These are phyloP conservation scores for Machimus atricapillus DNA, from an alignment of 2,888 invertebrate genomes.

Conservation along the genomic window DNA sequence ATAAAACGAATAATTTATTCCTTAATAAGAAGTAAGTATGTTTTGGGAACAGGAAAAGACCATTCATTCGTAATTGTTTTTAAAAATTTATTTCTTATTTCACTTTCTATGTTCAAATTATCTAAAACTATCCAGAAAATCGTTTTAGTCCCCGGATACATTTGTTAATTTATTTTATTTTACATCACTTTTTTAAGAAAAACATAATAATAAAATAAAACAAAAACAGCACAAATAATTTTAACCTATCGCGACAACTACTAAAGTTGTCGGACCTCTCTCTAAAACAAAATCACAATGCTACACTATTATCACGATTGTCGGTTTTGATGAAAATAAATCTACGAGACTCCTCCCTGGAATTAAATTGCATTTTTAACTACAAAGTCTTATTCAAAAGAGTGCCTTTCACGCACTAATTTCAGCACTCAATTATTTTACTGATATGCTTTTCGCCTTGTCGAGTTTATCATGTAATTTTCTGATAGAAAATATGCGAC, in stretches of 20 bases:
- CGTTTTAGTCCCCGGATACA: constrained; percentile 18
- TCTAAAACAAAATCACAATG: constrained; percentile 43
- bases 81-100: constrained; percentile 34
- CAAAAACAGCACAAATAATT: neutral
- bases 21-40: neutral
- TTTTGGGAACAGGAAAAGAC: neutral
- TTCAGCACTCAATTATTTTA: neutral
- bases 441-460: constrained; percentile 7
- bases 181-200: neutral
- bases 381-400: neutral
- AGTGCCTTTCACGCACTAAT: neutral
- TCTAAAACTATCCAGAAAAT: constrained; percentile 15
- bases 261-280: neutral
- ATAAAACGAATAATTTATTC: neutral
- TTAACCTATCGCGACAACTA: neutral
- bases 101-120: neutral
- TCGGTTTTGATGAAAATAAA: constrained; percentile 42
- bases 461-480: neutral
- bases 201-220: neutral
- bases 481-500: neutral
- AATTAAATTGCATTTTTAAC: constrained; percentile 7
- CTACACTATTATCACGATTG: constrained; percentile 49
- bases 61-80: constrained; percentile 1
- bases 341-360: neutral
- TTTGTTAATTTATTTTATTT: neutral